These are phyloP conservation scores for Rhamnusium bicolor DNA, from an alignment of 2,888 invertebrate genomes.

Conservation along the genomic window DNA sequence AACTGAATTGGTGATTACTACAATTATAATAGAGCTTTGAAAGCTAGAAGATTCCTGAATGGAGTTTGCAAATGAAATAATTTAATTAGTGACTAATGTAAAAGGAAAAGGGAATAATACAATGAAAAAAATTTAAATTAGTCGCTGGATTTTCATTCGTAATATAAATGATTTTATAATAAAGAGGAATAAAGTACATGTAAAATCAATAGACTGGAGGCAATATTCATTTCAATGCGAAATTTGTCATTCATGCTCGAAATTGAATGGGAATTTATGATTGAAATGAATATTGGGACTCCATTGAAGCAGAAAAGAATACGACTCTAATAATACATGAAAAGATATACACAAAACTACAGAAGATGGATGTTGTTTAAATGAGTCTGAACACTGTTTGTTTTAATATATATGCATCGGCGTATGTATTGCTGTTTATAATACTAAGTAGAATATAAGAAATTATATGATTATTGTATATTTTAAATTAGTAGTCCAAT, in stretches of 20 bases:
- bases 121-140: constrained; percentile 37
- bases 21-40: background rate
- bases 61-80: constrained; percentile 1
- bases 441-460: background rate
- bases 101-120: constrained; percentile 16
- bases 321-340: constrained; percentile 66
- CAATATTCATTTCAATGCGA: constrained; percentile 71
- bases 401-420: background rate
- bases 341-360: constrained; percentile 51
- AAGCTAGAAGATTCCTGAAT: background rate
- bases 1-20: background rate
- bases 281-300: constrained; percentile 70
- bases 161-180: constrained; percentile 53
- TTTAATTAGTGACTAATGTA: background rate
- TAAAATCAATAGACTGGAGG: constrained; percentile 68
- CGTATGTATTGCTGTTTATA: background rate
- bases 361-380: constrained; percentile 10
- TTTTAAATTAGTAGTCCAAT: too few relatives aligned
- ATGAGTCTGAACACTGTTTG: constrained; percentile 5
- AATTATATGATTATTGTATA: background rate
- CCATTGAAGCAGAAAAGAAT: constrained; percentile 65
- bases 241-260: constrained; percentile 71
- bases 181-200: constrained; percentile 62
- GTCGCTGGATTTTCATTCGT: constrained; percentile 39
- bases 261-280: constrained; percentile 71